Evolutionary conservation across 2,888 invertebrate species (phyloP), one percentile per base, ranked within the genome.

Genomic region (Troides aeacus): DNA sequence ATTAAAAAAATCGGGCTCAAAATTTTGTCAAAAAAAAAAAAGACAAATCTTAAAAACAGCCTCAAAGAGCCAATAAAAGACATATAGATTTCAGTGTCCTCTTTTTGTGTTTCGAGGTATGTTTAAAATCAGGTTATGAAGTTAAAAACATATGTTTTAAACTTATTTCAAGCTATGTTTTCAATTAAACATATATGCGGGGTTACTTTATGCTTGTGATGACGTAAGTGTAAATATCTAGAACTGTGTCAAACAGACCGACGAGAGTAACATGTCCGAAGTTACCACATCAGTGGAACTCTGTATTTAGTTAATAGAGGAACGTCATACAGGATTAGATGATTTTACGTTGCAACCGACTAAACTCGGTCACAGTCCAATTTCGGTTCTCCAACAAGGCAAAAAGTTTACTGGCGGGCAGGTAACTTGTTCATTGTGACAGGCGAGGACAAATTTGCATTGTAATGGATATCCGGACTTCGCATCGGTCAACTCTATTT

Each of bases 401-500:
- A 89, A 91, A 91, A 90, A 88, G 85, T 88, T 85, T 77, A 81
- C 71, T 76, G 23, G 78, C 75, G 80, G 81, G 79, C 83, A 87
- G 87, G 87, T 88, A 86, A 82, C 85, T 82, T 81, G 83, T 84
- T 84, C 84, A 85, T 84, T 87, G 87, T 84, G 84, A 84, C 80
- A 64, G 81, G 77, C 78, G 80, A 77, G 79, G 78, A 75, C 77
- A 78, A 82, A 92, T 92, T 90, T 92, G 89, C 91, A 91, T 90
- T 84, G 88, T 89, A 89, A 90, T 91, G 84, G 89, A 83, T 84
- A 86, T 84, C 79, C 81, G 77, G 78, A 78, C 77, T 76, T 74
- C 74, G 74, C 73, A 79, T 77, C 77, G 81, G 70, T 70, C 80
- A 79, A 78, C 76, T 75, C 77, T 83, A 79, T 84, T 82, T 83